Percentiles rank a stretch among this genome's conserved stretches.
Conservation (phyloP, 2,113 vertebrate genomes). For the Murina feae region DNA sequence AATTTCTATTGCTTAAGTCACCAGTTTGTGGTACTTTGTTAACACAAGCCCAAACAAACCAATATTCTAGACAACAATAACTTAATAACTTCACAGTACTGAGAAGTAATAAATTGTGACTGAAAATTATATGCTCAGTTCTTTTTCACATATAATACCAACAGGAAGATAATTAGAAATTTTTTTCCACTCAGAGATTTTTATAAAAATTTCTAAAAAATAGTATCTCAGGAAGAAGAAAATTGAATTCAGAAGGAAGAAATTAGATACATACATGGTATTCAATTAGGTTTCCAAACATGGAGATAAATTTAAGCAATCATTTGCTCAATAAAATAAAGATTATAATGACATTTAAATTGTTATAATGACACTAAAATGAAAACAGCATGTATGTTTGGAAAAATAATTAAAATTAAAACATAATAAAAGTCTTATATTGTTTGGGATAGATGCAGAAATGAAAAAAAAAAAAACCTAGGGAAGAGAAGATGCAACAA, state of each 20-base stretch:
- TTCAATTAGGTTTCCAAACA: neutral
- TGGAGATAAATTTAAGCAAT: neutral
- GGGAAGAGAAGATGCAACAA: neutral
- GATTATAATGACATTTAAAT: neutral
- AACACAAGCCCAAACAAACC: neutral
- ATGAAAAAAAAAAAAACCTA: neutral
- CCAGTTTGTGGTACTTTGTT: neutral
- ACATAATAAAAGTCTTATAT: neutral
- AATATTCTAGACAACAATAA: neutral
- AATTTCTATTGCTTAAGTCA: neutral
- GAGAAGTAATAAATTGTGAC: neutral
- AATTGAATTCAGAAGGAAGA: neutral
- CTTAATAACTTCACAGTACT: neutral
- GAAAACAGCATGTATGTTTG: neutral
- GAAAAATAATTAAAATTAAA: neutral
- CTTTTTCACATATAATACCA: neutral
- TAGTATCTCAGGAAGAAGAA: neutral
- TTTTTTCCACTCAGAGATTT: neutral
- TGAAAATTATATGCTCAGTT: neutral
- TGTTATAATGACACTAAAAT: neutral
- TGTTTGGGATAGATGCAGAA: neutral
- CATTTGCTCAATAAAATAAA: constrained; percentile 4
- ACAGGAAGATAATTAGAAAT: neutral
- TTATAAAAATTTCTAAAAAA: neutral
- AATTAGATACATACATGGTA: neutral